Evolutionary conservation across 2,113 vertebrate species (phyloP).

Genomic region (Piaya cayana): DNA sequence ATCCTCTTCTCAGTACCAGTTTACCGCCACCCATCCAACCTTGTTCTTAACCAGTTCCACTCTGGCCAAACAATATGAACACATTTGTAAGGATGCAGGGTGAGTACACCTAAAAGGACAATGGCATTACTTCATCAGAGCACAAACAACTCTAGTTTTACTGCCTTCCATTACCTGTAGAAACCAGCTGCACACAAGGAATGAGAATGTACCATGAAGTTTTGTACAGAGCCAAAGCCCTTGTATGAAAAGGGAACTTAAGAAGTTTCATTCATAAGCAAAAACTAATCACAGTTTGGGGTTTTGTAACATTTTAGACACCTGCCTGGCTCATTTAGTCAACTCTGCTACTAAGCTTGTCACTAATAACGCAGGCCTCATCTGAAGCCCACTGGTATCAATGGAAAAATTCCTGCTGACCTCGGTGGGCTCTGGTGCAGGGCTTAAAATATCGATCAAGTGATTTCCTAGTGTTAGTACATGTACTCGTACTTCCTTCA

Average conservation of each 20-base stretch:
- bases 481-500: background rate
- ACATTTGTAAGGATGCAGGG: background rate
- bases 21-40: background rate
- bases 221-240: background rate
- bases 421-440: background rate
- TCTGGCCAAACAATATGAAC: background rate
- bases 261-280: background rate
- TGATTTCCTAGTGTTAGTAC: background rate
- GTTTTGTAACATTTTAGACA: background rate
- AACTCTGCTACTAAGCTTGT: background rate
- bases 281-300: background rate
- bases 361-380: background rate
- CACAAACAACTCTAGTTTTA: background rate
- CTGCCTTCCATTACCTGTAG: background rate
- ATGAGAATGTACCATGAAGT: background rate
- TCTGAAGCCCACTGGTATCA: background rate
- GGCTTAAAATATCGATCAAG: background rate
- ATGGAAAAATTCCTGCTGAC: background rate
- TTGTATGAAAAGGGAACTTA: background rate
- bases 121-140: background rate
- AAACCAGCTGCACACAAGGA: background rate
- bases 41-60: background rate
- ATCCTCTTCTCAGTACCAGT: background rate
- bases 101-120: background rate
- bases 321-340: background rate